A percentile compares a stretch with the other conserved stretches of the same genome.
Evolutionary conservation across 1,140 invertebrate species (phyloP).

Genomic region (Aporrectodea caliginosa): DNA sequence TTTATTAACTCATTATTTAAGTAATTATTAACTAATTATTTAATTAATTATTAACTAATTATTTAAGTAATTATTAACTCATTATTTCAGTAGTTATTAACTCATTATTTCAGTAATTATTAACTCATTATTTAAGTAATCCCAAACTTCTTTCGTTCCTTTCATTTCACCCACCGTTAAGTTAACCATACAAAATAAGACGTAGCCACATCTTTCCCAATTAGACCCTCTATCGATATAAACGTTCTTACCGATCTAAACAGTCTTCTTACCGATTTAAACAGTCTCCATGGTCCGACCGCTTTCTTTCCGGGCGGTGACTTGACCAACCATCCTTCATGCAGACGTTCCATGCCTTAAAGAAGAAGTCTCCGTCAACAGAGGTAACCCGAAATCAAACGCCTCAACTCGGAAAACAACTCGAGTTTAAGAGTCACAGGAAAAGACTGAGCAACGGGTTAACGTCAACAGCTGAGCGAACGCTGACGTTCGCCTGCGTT

Average conservation of each 20-base stretch:
- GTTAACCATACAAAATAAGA: too few relatives aligned
- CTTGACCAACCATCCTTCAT: conserved; percentile 30
- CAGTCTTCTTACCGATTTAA: conserved; percentile 25
- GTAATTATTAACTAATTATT: not conserved
- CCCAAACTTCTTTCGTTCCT: not conserved
- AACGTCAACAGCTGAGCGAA: too few relatives aligned
- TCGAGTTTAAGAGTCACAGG: too few relatives aligned
- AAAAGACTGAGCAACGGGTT: too few relatives aligned
- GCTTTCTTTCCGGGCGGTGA: conserved; percentile 29
- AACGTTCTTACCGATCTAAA: too few relatives aligned
- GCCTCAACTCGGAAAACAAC: too few relatives aligned
- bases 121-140: not conserved
- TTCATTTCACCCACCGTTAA: not conserved
- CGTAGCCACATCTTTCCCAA: too few relatives aligned
- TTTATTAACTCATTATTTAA: not conserved
- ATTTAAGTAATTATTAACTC: not conserved
- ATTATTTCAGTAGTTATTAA: too few relatives aligned
- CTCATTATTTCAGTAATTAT: not conserved
- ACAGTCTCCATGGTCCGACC: not conserved
- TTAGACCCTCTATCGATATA: too few relatives aligned
- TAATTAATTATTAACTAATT: not conserved
- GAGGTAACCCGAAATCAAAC: too few relatives aligned
- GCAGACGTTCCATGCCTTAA: conserved; percentile 18
- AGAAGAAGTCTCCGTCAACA: too few relatives aligned
- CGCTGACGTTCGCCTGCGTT: too few relatives aligned